Evolutionary conservation across 2,113 vertebrate species (phyloP), one percentile per base, ranked within the genome.

Genomic region (Excalfactoria chinensis): DNA sequence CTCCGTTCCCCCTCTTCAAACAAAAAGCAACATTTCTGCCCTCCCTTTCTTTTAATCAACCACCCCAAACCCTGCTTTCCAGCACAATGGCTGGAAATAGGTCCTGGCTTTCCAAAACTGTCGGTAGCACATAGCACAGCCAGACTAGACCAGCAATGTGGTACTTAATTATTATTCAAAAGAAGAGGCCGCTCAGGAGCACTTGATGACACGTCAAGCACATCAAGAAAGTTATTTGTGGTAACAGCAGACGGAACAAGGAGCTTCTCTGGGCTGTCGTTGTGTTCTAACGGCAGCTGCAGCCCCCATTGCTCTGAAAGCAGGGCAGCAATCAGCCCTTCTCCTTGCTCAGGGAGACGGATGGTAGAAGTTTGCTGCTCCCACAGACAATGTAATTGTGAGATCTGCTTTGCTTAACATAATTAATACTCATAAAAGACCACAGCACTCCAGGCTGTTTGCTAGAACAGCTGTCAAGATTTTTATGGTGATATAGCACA

Each of bases 341-440:
- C 67, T 40, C 55, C 71, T 63, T 46, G 68, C 91, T 83, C 63
- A 26, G 78, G 82, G 85, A 95, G 78, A 85, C 68, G 49, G 87
- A 93, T 85, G 85, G 63, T 67, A 79, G 78, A 85, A 30, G 87
- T 89, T 58, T 85, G 63, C 87, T 83, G 82, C 93, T 94, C 89
- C 68, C 87, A 84, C 15, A 82, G 91, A 93, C 74, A 91, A 73
- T 4, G 6, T 73, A 88, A 83, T 73, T 58, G 93, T 83, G 68
- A 95, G 72, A 89, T 87, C 83, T 94, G 71, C 78, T 87, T 93
- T 95, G 79, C 85, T 85, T 94, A 89, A 82, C 82, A 12, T 69
- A 91, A 95, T 94, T 95, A 95, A 96, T 76, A 87, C 78, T 88
- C 90, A 84, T 68, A 86, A 84, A 92, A 79, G 91, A 86, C 63